phyloP scores from a whole-genome alignment of 2,888 invertebrate species.

The Andrena bicolor region DNA sequence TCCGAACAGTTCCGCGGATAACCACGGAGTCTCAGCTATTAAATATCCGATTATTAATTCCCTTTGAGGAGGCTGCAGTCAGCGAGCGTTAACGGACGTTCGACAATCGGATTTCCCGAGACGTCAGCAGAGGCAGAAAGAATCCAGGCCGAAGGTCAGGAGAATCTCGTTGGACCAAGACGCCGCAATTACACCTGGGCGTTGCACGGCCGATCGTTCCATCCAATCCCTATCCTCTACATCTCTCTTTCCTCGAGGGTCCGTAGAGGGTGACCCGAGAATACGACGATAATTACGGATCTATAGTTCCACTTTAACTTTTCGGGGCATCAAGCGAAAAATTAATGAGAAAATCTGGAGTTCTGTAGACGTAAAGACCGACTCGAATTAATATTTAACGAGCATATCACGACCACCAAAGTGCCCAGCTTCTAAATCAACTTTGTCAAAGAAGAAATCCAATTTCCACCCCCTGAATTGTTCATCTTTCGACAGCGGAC shows the following conservation, averaged over 20 bases:
- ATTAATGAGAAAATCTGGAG: too few species aligned
- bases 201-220: neutral
- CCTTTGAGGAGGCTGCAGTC: slow-evolving; percentile 12
- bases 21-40: slow-evolving; percentile 21
- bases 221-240: neutral
- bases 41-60: slow-evolving; percentile 37
- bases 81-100: too few species aligned
- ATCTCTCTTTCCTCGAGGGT: too few species aligned
- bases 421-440: too few species aligned
- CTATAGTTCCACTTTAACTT: neutral
- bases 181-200: slow-evolving; percentile 39
- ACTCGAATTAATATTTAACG: too few species aligned
- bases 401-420: too few species aligned
- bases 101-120: slow-evolving; percentile 32
- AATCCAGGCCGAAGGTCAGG: slow-evolving; percentile 8
- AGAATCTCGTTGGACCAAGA: slow-evolving; percentile 24
- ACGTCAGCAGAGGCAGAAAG: neutral
- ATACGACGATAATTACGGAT: neutral
- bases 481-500: neutral
- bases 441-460: too few species aligned
- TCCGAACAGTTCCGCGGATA: neutral
- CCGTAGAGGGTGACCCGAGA: neutral
- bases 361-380: too few species aligned
- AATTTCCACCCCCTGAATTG: too few species aligned
- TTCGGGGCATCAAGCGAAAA: neutral